A percentile compares a stretch with the other conserved stretches of the same genome.
phyloP scores from a whole-genome alignment of 2,113 vertebrate species.

The Phoxinus phoxinus region DNA sequence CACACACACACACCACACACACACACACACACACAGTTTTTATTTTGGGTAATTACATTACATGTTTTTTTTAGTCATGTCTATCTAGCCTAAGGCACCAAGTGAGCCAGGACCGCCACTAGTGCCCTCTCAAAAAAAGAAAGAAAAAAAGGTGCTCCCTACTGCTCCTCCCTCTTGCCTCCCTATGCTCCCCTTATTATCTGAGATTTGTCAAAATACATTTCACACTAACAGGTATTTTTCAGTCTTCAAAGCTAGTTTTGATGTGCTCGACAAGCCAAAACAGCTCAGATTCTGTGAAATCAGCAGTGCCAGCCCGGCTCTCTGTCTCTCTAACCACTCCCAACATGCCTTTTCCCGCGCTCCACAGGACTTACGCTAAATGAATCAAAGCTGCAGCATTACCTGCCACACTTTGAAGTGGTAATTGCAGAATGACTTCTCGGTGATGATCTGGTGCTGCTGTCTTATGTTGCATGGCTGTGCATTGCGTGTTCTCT shows the following conservation, averaged over 20 bases:
- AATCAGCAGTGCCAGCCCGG: slow-evolving; percentile 76
- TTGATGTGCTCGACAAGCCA: slow-evolving; percentile 79
- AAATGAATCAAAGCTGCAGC: slow-evolving; percentile 80
- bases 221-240: slow-evolving; percentile 83
- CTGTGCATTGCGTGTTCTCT: slow-evolving; percentile 24
- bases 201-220: slow-evolving; percentile 83
- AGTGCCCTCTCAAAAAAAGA: slow-evolving; percentile 22
- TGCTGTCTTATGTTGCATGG: slow-evolving; percentile 37
- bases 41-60: background rate
- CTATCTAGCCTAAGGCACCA: background rate
- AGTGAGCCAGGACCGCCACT: slow-evolving; percentile 15
- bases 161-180: background rate
- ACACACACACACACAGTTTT: background rate
- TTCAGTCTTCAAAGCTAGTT: slow-evolving; percentile 80
- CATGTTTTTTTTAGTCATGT: slow-evolving; percentile 4
- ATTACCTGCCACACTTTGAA: slow-evolving; percentile 78
- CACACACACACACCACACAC: too few species aligned
- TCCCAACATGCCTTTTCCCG: slow-evolving; percentile 70
- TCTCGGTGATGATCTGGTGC: slow-evolving; percentile 70
- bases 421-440: slow-evolving; percentile 78
- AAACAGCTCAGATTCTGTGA: slow-evolving; percentile 80
- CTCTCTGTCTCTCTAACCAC: slow-evolving; percentile 50
- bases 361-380: slow-evolving; percentile 75
- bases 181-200: slow-evolving; percentile 65
- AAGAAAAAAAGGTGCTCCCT: background rate